phyloP scores from a whole-genome alignment of 2,888 invertebrate genomes.

The Bembecia ichneumoniformis region DNA sequence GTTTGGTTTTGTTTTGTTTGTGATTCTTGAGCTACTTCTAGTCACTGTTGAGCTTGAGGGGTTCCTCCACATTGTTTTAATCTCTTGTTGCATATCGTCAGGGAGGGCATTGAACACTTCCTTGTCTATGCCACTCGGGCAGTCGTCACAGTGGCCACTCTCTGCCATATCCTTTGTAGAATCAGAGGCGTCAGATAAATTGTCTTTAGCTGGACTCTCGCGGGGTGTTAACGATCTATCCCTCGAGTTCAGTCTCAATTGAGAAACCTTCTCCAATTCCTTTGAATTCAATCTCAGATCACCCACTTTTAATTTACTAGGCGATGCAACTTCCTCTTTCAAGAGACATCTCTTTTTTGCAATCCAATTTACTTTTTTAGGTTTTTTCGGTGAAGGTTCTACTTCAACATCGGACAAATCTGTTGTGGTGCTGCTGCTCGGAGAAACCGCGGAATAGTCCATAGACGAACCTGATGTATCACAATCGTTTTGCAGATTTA shows the following conservation, averaged over 20 bases:
- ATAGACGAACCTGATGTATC: slow-evolving; percentile 59
- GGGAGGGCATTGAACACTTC: slow-evolving; percentile 81
- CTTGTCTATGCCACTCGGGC: slow-evolving; percentile 78
- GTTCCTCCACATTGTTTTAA: slow-evolving; percentile 78
- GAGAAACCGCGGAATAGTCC: slow-evolving; percentile 64
- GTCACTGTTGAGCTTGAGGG: slow-evolving; percentile 53
- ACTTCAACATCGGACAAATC: slow-evolving; percentile 78
- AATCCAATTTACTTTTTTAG: slow-evolving; percentile 66
- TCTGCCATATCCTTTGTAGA: slow-evolving; percentile 52
- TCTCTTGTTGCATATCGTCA: slow-evolving; percentile 79
- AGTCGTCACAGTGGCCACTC: slow-evolving; percentile 57
- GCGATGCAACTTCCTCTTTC: slow-evolving; percentile 74
- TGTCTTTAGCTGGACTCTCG: slow-evolving; percentile 61
- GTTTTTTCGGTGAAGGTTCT: slow-evolving; percentile 84
- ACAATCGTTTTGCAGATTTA: slow-evolving; percentile 74
- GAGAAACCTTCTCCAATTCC: slow-evolving; percentile 71
- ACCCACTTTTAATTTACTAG: slow-evolving; percentile 78
- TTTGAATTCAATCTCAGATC: slow-evolving; percentile 77
- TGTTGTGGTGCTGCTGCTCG: slow-evolving; percentile 64
- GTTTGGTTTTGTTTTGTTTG: slow-evolving; percentile 73
- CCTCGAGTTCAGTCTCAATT: slow-evolving; percentile 56
- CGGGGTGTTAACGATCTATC: slow-evolving; percentile 59
- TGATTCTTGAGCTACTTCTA: slow-evolving; percentile 56
- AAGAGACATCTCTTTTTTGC: slow-evolving; percentile 61
- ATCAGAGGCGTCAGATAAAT: slow-evolving; percentile 50